These are phyloP conservation scores for Ceratoteleas bidentatus DNA, from an alignment of 1,140 invertebrate species.

Conservation along the genomic window DNA sequence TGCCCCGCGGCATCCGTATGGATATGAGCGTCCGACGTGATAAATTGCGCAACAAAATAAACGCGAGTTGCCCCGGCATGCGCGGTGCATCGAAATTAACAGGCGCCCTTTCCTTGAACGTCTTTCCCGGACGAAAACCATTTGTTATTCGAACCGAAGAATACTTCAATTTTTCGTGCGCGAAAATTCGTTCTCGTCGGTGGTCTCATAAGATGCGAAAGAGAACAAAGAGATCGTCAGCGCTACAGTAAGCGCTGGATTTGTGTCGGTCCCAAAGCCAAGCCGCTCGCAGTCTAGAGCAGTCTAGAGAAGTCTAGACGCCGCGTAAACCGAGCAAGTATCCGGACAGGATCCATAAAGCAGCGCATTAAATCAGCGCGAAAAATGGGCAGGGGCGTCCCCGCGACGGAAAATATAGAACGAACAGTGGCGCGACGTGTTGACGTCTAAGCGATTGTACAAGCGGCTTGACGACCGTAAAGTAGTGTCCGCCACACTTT, in stretches of 20 bases:
- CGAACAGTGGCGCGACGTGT: constrained; percentile 45
- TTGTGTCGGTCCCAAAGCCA: constrained; percentile 41
- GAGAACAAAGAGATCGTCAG: constrained; percentile 51
- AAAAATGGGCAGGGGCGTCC: constrained; percentile 38
- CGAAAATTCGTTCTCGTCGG: constrained; percentile 36
- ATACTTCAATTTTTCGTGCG: background rate
- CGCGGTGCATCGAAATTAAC: too few species aligned
- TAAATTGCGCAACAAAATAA: too few species aligned
- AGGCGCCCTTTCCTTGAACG: too few species aligned
- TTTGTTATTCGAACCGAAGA: constrained; percentile 35
- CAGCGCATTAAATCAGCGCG: constrained; percentile 57
- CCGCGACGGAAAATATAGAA: constrained; percentile 57
- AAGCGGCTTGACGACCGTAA: constrained; percentile 67
- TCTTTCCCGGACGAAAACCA: background rate
- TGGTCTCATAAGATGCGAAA: constrained; percentile 50
- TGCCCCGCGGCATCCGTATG: too few species aligned
- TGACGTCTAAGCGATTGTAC: constrained; percentile 65
- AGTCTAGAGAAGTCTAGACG: constrained; percentile 57
- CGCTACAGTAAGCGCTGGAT: constrained; percentile 38
- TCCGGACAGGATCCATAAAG: constrained; percentile 60
- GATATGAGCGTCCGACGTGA: too few species aligned
- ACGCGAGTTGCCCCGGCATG: too few species aligned
- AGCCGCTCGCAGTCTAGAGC: constrained; percentile 44
- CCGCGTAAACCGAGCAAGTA: constrained; percentile 51
- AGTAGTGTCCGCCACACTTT: constrained; percentile 45